phyloP scores from a whole-genome alignment of 2,113 vertebrate species.

The Glareola pratincola region DNA sequence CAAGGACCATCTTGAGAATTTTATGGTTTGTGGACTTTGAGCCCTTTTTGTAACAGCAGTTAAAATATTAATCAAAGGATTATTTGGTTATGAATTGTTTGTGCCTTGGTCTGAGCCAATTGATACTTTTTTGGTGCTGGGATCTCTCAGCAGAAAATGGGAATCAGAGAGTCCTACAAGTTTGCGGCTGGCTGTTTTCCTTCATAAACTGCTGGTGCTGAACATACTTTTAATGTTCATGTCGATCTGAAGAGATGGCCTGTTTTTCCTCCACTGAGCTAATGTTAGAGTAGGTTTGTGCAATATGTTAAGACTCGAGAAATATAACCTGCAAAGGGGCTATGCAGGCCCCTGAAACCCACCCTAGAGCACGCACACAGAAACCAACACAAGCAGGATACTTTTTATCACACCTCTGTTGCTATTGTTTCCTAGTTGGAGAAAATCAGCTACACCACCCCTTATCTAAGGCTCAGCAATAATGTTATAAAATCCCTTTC shows the following conservation, averaged over 20 bases:
- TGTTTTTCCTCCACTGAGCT: neutral
- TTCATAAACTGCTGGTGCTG: neutral
- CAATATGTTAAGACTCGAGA: neutral
- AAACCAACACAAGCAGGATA: neutral
- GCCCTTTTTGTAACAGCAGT: neutral
- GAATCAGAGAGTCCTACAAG: neutral
- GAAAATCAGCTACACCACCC: neutral
- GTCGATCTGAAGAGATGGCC: neutral
- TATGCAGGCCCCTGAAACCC: neutral
- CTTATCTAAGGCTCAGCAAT: neutral
- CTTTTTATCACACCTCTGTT: neutral
- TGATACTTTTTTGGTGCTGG: neutral
- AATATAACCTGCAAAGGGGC: neutral
- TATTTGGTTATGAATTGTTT: neutral
- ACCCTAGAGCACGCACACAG: accelerated
- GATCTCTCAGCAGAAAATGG: neutral
- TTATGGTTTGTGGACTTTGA: neutral
- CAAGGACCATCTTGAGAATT: neutral
- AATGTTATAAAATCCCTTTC: neutral
- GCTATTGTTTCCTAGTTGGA: neutral
- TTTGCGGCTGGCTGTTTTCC: neutral
- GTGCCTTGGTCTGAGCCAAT: neutral
- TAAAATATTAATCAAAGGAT: neutral
- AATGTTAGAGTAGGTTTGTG: neutral
- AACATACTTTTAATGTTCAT: neutral